Evolutionary conservation across 92 coral and sea anemone genomes (phyloP), one percentile per base, ranked within the genome.

Genomic region (Porites cylindrica): DNA sequence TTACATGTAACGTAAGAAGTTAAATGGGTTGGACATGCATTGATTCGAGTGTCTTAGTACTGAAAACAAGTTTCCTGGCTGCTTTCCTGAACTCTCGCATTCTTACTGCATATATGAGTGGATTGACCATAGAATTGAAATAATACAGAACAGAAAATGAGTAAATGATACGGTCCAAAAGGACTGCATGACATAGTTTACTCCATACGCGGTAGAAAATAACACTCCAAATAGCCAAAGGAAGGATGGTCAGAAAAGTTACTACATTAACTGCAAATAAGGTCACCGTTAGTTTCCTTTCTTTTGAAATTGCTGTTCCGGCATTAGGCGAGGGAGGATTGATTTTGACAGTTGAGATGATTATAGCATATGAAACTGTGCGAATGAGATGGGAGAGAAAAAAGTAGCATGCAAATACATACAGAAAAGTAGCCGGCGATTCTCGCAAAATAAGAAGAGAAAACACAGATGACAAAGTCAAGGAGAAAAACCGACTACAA

Each of bases 251-350:
- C 18, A 75, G 38, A 2, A 56, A 9, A 21, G 64, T 21, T 2
- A 24, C 65, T 12, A 24, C 66, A 75, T 23, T 56, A 24, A 75
- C 65, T 19, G 26, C 26, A 43, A 75, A 56, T 19, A 75, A 75
- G 50, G 89, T 19, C n/a, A 19, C 7, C 77, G 93, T 63, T 66
- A 90, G 51, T 76, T 68, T 17, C 63, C 79, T 72, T 75, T 90
- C 77, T 62, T 24, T 20, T 71, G 68, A 20, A 8, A 12, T 20
- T 0, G 1, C 4, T 32, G 10, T 1, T 26, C 56, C 70, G 26
- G 7, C 0, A 12, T 50, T 5, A 4, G 24, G 70, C 0, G 43
- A 3, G 32, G 0, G 64, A 75, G 64, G 66, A 1, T 24, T 11
- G 4, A 8, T 52, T 75, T 56, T 58, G 47, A 75, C 79, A 6